A percentile compares a stretch with the other conserved stretches of the same genome.
Evolutionary conservation across 2,888 invertebrate genomes (phyloP).

Genomic region (Coremacera marginata): DNA sequence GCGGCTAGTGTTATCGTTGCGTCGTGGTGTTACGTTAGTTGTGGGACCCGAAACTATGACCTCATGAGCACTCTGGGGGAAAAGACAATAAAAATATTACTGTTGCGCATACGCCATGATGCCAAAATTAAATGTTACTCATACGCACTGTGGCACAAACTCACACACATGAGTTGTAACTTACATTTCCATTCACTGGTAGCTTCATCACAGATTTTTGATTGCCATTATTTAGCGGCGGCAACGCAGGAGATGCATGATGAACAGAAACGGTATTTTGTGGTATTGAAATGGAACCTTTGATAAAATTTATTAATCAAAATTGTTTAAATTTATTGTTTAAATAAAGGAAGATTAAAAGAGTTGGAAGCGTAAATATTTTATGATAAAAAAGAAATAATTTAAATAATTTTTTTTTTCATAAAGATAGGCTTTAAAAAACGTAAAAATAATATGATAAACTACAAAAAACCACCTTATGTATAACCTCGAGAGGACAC

Average conservation of each 20-base stretch:
- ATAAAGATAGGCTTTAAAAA: too few species aligned
- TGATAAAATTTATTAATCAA: too few species aligned
- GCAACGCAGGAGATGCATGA: constrained; percentile 67
- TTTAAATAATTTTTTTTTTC: too few species aligned
- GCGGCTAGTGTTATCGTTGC: constrained; percentile 82
- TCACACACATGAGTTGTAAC: constrained; percentile 10
- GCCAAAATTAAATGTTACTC: not conserved
- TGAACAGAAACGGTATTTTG: constrained; percentile 68
- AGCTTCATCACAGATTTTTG: constrained; percentile 69
- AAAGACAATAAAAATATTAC: too few species aligned
- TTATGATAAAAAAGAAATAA: too few species aligned
- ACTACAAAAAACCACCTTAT: too few species aligned
- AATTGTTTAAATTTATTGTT: not conserved
- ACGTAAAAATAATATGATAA: too few species aligned
- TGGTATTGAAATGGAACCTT: constrained; percentile 66
- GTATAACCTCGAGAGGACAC: too few species aligned
- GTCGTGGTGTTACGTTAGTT: constrained; percentile 74
- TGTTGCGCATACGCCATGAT: too few species aligned
- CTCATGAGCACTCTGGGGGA: constrained; percentile 59
- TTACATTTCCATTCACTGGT: constrained; percentile 65
- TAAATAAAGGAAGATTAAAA: too few species aligned
- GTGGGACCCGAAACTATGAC: constrained; percentile 75
- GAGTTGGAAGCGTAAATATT: too few species aligned
- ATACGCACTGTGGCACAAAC: not conserved
- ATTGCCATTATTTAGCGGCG: constrained; percentile 62